phyloP scores from a whole-genome alignment of 2,888 invertebrate species.

The Hemistola chrysoprasaria region DNA sequence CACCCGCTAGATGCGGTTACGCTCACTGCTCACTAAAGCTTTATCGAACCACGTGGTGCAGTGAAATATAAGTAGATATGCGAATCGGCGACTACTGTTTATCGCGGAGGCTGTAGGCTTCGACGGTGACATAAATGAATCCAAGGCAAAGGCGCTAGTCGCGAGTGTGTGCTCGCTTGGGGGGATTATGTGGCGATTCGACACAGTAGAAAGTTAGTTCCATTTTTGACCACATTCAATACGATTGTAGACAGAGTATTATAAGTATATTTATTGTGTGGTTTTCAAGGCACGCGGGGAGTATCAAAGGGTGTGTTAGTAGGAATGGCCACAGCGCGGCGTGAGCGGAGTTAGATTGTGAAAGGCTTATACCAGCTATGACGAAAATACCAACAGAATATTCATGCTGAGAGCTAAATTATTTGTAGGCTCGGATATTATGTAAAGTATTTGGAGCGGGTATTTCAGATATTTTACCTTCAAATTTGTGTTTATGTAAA shows the following conservation, averaged over 20 bases:
- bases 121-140: too few relatives aligned
- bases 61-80: conserved; percentile 11
- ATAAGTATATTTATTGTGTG: conserved; percentile 59
- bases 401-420: conserved; percentile 26
- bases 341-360: conserved; percentile 60
- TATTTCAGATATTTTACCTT: conserved; percentile 17
- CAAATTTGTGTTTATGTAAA: conserved; percentile 15
- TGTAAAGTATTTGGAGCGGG: conserved; percentile 16
- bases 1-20: conserved; percentile 71
- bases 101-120: too few relatives aligned
- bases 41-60: conserved; percentile 75
- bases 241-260: background rate
- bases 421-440: conserved; percentile 20
- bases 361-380: conserved; percentile 55
- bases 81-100: too few relatives aligned
- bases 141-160: too few relatives aligned
- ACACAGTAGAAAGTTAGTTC: too few relatives aligned
- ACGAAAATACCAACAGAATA: conserved; percentile 31
- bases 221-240: too few relatives aligned
- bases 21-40: conserved; percentile 39
- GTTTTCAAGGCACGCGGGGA: conserved; percentile 62
- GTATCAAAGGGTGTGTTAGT: conserved; percentile 64
- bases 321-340: conserved; percentile 58
- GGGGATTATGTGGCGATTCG: too few relatives aligned
- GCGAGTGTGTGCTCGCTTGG: too few relatives aligned